Percentiles rank a stretch among this genome's conserved stretches.
phyloP scores from a whole-genome alignment of 2,888 invertebrate genomes.

The Chymomyza caudatula region DNA sequence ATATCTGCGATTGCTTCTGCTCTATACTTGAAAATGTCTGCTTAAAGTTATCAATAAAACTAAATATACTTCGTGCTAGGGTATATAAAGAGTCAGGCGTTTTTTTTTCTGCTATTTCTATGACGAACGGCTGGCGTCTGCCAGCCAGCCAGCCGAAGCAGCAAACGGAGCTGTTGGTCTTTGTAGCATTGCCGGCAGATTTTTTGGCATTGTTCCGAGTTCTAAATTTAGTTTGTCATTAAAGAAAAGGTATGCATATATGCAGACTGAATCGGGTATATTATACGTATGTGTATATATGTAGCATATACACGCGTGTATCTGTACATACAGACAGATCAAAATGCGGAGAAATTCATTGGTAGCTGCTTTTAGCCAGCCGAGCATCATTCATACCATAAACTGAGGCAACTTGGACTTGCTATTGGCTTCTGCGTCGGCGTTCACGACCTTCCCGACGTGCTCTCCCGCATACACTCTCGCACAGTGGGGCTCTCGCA shows the following conservation, averaged over 20 bases:
- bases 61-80: not conserved
- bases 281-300: not conserved
- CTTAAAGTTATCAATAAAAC: not conserved
- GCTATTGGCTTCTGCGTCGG: slow-evolving; percentile 44
- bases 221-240: slow-evolving; percentile 73
- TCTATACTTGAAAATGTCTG: too few species aligned
- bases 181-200: slow-evolving; percentile 59
- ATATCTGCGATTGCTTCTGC: too few species aligned
- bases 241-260: slow-evolving; percentile 49
- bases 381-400: slow-evolving; percentile 17
- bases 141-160: not conserved
- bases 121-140: not conserved
- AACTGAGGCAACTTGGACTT: not conserved
- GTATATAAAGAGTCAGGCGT: not conserved
- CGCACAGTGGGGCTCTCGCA: slow-evolving; percentile 10
- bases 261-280: slow-evolving; percentile 5
- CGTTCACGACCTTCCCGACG: slow-evolving; percentile 42
- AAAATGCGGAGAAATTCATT: slow-evolving; percentile 30
- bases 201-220: slow-evolving; percentile 74
- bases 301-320: not conserved
- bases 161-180: slow-evolving; percentile 3
- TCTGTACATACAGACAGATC: slow-evolving; percentile 38
- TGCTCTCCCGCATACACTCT: slow-evolving; percentile 37
- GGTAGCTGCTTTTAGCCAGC: slow-evolving; percentile 14
- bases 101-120: not conserved